Percentiles rank a stretch among this genome's conserved stretches.
Evolutionary conservation across 1,140 invertebrate species (phyloP).

Genomic region (Hypothenemus hampei): DNA sequence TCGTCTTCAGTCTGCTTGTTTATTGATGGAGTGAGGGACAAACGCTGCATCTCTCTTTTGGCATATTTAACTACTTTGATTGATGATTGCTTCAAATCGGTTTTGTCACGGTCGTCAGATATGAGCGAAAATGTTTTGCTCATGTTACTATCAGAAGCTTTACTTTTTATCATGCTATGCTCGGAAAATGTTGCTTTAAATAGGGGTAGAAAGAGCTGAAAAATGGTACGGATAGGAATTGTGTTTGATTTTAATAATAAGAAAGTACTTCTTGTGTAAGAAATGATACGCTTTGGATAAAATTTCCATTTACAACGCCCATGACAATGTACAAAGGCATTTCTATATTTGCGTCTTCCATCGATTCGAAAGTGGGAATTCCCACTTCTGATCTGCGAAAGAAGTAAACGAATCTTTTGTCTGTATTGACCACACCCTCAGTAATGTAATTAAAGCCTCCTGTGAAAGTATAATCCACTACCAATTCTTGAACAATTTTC

Average conservation of each 20-base stretch:
- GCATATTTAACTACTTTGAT: slow-evolving; percentile 46
- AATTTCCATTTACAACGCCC: slow-evolving; percentile 54
- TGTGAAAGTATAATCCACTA: slow-evolving; percentile 61
- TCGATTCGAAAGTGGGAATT: slow-evolving; percentile 52
- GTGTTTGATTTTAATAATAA: background rate
- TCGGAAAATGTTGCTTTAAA: slow-evolving; percentile 39
- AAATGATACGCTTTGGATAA: slow-evolving; percentile 51
- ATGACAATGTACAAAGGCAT: slow-evolving; percentile 62
- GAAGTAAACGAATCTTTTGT: slow-evolving; percentile 61
- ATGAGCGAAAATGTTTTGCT: slow-evolving; percentile 31
- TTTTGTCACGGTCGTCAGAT: slow-evolving; percentile 2
- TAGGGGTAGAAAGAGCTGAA: slow-evolving; percentile 28
- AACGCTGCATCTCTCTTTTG: slow-evolving; percentile 41
- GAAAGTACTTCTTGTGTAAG: slow-evolving; percentile 39
- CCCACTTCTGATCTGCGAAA: slow-evolving; percentile 55
- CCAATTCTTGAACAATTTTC: slow-evolving; percentile 61
- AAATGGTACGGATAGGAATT: background rate
- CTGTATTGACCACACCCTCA: slow-evolving; percentile 44
- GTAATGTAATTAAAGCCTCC: slow-evolving; percentile 59
- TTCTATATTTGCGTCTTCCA: slow-evolving; percentile 49
- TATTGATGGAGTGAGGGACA: background rate
- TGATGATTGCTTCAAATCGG: slow-evolving; percentile 52
- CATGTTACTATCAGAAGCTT: slow-evolving; percentile 30
- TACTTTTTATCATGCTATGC: slow-evolving; percentile 18
- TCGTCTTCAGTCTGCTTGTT: slow-evolving; percentile 28